These are phyloP conservation scores for Aythya baeri DNA, from an alignment of 2,113 vertebrate genomes.

Conservation along the genomic window DNA sequence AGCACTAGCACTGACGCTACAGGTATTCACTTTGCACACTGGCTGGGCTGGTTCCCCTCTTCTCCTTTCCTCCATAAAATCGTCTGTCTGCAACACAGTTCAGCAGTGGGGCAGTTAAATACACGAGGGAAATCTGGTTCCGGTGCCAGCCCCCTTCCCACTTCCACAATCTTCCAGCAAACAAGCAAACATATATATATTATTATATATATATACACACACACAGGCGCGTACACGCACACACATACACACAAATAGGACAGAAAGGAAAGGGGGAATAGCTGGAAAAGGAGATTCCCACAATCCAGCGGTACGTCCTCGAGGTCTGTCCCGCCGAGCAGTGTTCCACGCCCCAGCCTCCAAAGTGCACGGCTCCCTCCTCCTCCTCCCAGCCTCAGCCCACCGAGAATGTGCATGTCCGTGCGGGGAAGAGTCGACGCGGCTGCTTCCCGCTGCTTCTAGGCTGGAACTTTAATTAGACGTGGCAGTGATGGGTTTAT, in stretches of 20 bases:
- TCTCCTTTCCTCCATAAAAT: background rate
- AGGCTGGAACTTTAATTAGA: conserved; percentile 82
- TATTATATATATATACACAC: conserved; percentile 38
- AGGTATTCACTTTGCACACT: background rate
- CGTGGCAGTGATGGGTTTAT: conserved; percentile 92
- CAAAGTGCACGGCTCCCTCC: conserved; percentile 37
- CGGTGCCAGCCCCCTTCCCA: conserved; percentile 7
- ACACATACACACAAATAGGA: conserved; percentile 41
- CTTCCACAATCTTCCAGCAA: conserved; percentile 35
- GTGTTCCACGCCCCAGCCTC: conserved; percentile 26
- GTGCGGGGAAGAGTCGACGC: background rate
- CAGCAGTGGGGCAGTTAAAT: background rate
- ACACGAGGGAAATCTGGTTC: background rate
- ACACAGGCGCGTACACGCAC: background rate
- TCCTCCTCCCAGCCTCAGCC: conserved; percentile 9
- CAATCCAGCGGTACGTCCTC: conserved; percentile 60
- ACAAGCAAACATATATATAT: conserved; percentile 39
- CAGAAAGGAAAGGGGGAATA: conserved; percentile 27
- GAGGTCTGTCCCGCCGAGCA: conserved; percentile 34
- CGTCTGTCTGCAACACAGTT: background rate
- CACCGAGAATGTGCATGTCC: background rate
- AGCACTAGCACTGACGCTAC: conserved; percentile 12
- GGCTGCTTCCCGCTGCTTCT: conserved; percentile 32
- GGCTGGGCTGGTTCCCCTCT: background rate
- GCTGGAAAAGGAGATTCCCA: conserved; percentile 48